Evolutionary conservation across 2,888 invertebrate genomes (phyloP), one percentile per base, ranked within the genome.

Genomic region (Amiota minor): DNA sequence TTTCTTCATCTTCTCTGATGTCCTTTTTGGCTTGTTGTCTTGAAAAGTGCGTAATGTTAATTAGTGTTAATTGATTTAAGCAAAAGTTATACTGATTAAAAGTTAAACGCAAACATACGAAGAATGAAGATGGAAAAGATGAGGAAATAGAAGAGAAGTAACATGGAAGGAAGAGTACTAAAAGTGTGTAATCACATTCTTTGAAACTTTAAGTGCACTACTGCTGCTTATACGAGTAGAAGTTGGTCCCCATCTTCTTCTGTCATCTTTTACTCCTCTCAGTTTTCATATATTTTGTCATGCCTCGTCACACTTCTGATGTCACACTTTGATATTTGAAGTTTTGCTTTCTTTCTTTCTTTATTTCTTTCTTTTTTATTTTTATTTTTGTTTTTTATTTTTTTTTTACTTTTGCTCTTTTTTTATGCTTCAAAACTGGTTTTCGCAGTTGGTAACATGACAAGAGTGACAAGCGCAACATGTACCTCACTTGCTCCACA

Each of bases 21-120:
- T 14, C 76, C 76, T 79, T 81, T 83, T 83, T 73, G 79, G 81
- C 81, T 83, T 84, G 79, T 82, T 84, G 83, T 12, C 18, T 59
- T 20, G n/a, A 12, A 47, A 65, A 47, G 46, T 65, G 65, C 47
- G 65, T 35, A 35, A 35, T 35, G 35, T 65, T 85, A 83, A 83
- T 83, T 83, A 83, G 83, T 84, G 82, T 84, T 85, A 83, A 83
- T 85, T 83, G 83, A 85, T 83, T 83, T 84, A 83, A 83, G 85
- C 80, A 81, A 84, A 83, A 83, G 85, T 83, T 82, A 83, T 85
- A 84, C 82, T 83, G 83, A 83, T 83, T 83, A 83, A 83, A 84
- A 67, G 74, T 11, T 68, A 47, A 55, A 61, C 18, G 23, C 47
- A 56, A 67, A 65, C 73, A 35, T 35, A 35, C 35, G 35, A 35